Base-by-base conservation (phyloP, 2,113 vertebrate genomes). In the Dascyllus trimaculatus region DNA sequence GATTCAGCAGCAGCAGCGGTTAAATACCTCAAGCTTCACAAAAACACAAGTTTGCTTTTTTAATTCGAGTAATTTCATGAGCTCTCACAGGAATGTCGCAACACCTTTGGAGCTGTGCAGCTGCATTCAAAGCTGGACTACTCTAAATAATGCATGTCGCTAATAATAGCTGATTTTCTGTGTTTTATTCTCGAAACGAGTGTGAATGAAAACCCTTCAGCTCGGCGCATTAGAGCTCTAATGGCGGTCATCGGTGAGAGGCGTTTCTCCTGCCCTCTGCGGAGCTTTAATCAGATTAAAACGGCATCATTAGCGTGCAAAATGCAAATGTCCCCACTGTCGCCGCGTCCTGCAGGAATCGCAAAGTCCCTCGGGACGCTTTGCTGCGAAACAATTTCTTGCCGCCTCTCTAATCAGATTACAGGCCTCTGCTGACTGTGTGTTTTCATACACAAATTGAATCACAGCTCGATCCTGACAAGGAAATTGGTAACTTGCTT, bases 231-330 rank as follows among this genome's bases (percentile, higher is more conserved):
- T 59, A 43, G 19, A 61, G 29, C 76, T 62, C 51, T 72, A 78
- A 84, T 77, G 54, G 71, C 38, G 43, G 45, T 35, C 76, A 71
- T 83, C 56, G 63, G 57, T 6, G 53, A 76, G 58, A 60, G 25
- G 51, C 53, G 38, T 86, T 84, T 59, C 81, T 35, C 26, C 58
- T 60, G 5, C 66, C 43, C 25, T 21, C 71, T 57, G 75, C 46
- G 76, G 46, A 26, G 46, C 75, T 78, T 58, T 74, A 85, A 85
- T 86, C 76, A 70, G 76, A 86, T 86, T 81, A 80, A 82, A 85
- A 74, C 49, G 69, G 18, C 32, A 40, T 81, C 69, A 52, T 82
- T 75, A 83, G 63, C 25, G 78, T 78, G 61, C 22, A 64, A 78
- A n/a, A 84, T 72, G 76, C 46, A 72, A 84, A 81, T 70, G 78